A percentile compares a stretch with the other conserved stretches of the same genome.
phyloP scores from a whole-genome alignment of 2,113 vertebrate genomes.

The Leucosticte australis region DNA sequence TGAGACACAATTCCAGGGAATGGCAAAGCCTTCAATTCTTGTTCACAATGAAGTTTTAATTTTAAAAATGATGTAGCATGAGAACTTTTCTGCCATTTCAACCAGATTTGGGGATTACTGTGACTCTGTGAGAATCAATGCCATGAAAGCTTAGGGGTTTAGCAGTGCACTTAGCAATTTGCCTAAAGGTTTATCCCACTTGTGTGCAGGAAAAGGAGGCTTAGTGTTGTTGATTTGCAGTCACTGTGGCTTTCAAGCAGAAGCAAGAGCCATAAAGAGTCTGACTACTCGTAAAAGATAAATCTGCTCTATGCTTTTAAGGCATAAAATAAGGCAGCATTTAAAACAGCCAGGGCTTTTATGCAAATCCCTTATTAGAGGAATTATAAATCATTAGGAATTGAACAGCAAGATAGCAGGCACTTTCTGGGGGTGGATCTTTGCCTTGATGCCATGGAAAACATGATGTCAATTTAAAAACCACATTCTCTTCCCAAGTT shows the following conservation, averaged over 20 bases:
- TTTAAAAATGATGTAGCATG: neutral
- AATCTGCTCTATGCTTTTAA: conserved; percentile 34
- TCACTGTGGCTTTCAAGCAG: conserved; percentile 21
- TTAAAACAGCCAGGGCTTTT: conserved; percentile 39
- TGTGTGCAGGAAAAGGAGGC: neutral
- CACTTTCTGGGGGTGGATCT: conserved; percentile 10
- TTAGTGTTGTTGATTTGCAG: conserved; percentile 56
- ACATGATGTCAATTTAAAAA: neutral
- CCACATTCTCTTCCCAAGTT: neutral
- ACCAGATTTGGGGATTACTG: neutral
- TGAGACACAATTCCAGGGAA: neutral
- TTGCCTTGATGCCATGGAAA: neutral
- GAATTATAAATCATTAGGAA: conserved; percentile 54
- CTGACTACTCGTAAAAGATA: conserved; percentile 28
- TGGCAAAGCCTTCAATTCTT: neutral
- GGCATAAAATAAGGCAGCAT: conserved; percentile 13
- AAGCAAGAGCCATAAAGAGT: conserved; percentile 24
- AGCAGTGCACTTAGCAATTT: conserved; percentile 29
- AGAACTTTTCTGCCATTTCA: neutral
- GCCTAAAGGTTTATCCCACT: conserved; percentile 44
- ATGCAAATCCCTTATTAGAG: conserved; percentile 58
- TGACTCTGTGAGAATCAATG: neutral
- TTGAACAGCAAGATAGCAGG: conserved; percentile 25
- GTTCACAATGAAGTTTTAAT: neutral
- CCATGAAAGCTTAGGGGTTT: conserved; percentile 29